Conservation (phyloP, 1,140 invertebrate species). For the Lordiphosa clarofinis region DNA sequence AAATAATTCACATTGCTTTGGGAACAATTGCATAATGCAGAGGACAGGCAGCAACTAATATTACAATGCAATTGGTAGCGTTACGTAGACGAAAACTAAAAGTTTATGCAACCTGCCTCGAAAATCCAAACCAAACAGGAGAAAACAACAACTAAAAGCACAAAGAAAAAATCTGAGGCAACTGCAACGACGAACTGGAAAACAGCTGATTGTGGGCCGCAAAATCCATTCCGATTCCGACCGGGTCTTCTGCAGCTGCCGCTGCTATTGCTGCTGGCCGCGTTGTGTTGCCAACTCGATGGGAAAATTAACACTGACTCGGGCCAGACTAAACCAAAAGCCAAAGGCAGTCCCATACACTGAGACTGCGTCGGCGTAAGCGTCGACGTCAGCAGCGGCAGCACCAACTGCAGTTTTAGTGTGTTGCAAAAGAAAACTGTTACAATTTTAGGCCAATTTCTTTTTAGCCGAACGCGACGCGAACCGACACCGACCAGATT, state of each 20-base stretch:
- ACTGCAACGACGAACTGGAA: constrained; percentile 11
- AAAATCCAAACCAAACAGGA: constrained; percentile 1
- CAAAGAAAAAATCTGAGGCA: constrained; percentile 1
- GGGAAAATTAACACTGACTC: constrained; percentile 74
- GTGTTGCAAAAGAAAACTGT: constrained; percentile 58
- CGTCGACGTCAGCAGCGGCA: constrained; percentile 4
- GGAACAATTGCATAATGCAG: constrained; percentile 16
- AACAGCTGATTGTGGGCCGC: constrained; percentile 10
- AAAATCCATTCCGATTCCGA: not conserved
- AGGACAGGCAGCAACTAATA: not conserved
- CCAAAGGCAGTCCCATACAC: constrained; percentile 24
- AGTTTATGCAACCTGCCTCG: constrained; percentile 34
- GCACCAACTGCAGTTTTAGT: constrained; percentile 15
- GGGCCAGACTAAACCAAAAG: constrained; percentile 41
- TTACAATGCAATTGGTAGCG: constrained; percentile 14
- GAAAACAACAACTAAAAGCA: constrained; percentile 3
- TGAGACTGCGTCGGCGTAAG: not conserved
- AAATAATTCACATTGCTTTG: constrained; percentile 29
- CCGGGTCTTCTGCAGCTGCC: not conserved
- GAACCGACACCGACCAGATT: constrained; percentile 40
- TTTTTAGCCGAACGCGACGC: constrained; percentile 50
- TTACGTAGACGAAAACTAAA: constrained; percentile 9
- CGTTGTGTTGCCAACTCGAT: constrained; percentile 64
- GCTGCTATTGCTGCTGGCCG: constrained; percentile 21
- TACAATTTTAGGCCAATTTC: constrained; percentile 73